Evolutionary conservation across 2,113 vertebrate genomes (phyloP), one percentile per base, ranked within the genome.

Genomic region (Chaetura pelagica): DNA sequence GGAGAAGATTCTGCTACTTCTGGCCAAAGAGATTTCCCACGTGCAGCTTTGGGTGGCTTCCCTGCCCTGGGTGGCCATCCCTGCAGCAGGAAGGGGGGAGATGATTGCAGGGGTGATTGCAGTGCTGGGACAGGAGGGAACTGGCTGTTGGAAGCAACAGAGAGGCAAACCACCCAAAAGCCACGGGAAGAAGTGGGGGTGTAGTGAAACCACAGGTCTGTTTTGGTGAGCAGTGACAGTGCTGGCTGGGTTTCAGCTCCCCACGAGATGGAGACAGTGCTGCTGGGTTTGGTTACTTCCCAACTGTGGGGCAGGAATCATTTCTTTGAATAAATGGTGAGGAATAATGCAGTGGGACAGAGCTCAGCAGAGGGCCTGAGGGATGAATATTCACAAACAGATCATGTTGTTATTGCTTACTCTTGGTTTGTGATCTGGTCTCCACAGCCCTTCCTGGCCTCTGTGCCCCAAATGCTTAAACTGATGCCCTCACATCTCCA

Each of bases 201-300:
- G 62, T 6, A 26, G 16, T 0, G 40, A 52, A 40, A 10, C 48
- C 6, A 1, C 2, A 38, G 40, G 15, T 13, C 6, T 42, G 44
- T 48, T 6, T 15, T 0, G 21, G 82, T 0, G 3, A 42, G 59
- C 30, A 52, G 63, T 7, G 74, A 17, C 82, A 12, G 30, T 7
- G 5, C 4, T 88, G 89, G 86, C 79, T 26, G 66, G 94, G 66
- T 23, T 79, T 89, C 93, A 30, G 59, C 44, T 88, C 83, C 89
- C 84, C 86, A 75, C 10, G 71, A 86, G 92, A 90, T 89, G 87
- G 94, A 88, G 84, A 79, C 87, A 86, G 67, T 2, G 11, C 92
- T 85, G 89, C 94, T 94, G 81, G 38, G 32, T 91, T 83, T 42
- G 4, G 48, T 79, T 63, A 14, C 44, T 49, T 55, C 44, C 89